These are phyloP conservation scores for Euproctis similis DNA, from an alignment of 2,888 invertebrate genomes.

Conservation along the genomic window DNA sequence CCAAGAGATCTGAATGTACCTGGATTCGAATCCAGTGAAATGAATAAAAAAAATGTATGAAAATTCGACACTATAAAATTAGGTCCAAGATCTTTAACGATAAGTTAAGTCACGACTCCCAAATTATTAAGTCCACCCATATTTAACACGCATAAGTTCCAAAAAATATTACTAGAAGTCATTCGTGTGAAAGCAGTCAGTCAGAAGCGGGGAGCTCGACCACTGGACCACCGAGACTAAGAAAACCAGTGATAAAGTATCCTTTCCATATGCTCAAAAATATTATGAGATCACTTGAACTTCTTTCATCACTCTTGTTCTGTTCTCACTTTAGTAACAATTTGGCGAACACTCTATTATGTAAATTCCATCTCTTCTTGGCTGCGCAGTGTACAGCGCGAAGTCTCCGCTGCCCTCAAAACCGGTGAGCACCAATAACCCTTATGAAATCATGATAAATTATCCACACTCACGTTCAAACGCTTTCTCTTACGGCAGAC, in stretches of 20 bases:
- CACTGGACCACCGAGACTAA: no score
- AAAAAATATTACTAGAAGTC: no score
- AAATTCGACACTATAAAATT: no score
- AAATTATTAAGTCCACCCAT: no score
- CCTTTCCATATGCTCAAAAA: slow-evolving; percentile 18
- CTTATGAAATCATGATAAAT: slow-evolving; percentile 72
- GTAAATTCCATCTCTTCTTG: slow-evolving; percentile 50
- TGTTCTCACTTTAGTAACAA: slow-evolving; percentile 41
- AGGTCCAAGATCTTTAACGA: no score
- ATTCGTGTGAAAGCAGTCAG: no score
- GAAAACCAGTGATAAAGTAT: slow-evolving; percentile 6
- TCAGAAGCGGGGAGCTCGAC: no score
- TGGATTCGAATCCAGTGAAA: no score
- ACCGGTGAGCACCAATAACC: slow-evolving; percentile 60
- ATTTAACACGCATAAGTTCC: no score
- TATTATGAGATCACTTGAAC: slow-evolving; percentile 14
- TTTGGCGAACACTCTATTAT: slow-evolving; percentile 51
- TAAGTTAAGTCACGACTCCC: no score
- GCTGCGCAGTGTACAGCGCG: slow-evolving; percentile 34
- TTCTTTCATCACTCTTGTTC: slow-evolving; percentile 19
- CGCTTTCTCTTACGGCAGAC: slow-evolving; percentile 41
- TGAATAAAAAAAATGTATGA: neutral
- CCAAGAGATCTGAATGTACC: slow-evolving; percentile 8
- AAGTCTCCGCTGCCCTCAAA: slow-evolving; percentile 51
- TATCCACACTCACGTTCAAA: slow-evolving; percentile 67